Base-by-base conservation (phyloP, 2,888 invertebrate genomes). In the Corbicula japonica region DNA sequence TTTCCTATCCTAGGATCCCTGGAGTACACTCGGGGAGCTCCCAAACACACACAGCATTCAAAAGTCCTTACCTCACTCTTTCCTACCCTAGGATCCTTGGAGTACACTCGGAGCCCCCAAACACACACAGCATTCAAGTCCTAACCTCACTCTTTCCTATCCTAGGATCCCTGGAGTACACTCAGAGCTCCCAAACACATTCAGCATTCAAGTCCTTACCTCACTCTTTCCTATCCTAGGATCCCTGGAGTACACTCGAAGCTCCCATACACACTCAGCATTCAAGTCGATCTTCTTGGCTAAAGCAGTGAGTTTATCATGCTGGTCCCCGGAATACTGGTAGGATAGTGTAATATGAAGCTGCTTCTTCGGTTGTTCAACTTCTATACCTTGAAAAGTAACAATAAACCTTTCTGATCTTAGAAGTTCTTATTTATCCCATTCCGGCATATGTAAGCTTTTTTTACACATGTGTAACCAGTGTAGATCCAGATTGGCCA, bases 311-410 rank as follows among this genome's bases (percentile, higher is more conserved):
- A 98, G 94, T 68, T 95, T 94, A 78, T 96, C 95, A 90, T 96
- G 97, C 66, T 96, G 96, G 26, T 95, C 94, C 88, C 95, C 95
- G 18, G 96, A 95, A 93, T 98, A 98, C 93, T 97, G 97, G 94
- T 98, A 98, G 23, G 97, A 97, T 90, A 98, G 94, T 8, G 97
- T 97, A 88, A 98, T 95, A 94, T 98, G 98, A 66, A 98, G 94
- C 12, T 97, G 97, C 93, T 97, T 97, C 66, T 96, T 96, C 91
- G 97, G 96, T 0, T 97, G 96, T 92, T 97, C 97, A 50, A 93
- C 88, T 10, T 82, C 81, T 15, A 93, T 86, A 23, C 91, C 92
- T 90, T 60, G 2, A 62, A 38, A 38, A 18, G 8, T 38, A 8
- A 12, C 41, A 38, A 38, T n/a, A n/a, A n/a, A n/a, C n/a, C n/a